phyloP scores from a whole-genome alignment of 2,888 invertebrate species.

The Melinaea menophilus region DNA sequence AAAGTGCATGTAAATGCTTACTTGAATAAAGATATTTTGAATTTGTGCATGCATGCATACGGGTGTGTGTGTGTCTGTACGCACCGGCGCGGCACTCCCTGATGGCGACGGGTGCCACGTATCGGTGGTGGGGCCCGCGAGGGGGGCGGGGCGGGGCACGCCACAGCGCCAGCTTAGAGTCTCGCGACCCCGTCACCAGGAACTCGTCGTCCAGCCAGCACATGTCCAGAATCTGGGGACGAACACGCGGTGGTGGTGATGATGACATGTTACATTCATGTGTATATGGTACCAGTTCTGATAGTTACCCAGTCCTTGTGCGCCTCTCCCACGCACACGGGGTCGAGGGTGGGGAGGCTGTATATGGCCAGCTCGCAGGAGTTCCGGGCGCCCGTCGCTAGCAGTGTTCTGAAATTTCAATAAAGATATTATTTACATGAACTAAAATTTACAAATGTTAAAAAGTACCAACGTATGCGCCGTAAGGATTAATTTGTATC shows the following conservation, averaged over 20 bases:
- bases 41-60: too few species aligned
- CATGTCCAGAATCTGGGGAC: constrained; percentile 85
- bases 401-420: constrained; percentile 76
- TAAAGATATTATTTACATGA: background rate
- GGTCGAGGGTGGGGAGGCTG: constrained; percentile 94
- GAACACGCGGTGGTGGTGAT: background rate
- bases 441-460: too few species aligned
- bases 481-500: too few species aligned
- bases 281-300: background rate
- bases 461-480: too few species aligned
- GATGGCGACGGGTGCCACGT: constrained; percentile 82
- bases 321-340: constrained; percentile 95
- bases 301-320: constrained; percentile 91
- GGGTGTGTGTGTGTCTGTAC: background rate
- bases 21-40: too few species aligned
- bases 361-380: constrained; percentile 94
- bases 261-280: background rate
- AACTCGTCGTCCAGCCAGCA: constrained; percentile 98
- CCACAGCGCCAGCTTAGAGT: constrained; percentile 95
- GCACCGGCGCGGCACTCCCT: constrained; percentile 86
- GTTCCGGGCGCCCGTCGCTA: constrained; percentile 95
- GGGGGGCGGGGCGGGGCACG: constrained; percentile 78
- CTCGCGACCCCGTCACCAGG: constrained; percentile 94
- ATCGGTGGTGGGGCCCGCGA: constrained; percentile 53
- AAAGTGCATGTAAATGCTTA: too few species aligned